Evolutionary conservation across 2,888 invertebrate genomes (phyloP), one percentile per base, ranked within the genome.

Genomic region (Lasioglossum figueresi): DNA sequence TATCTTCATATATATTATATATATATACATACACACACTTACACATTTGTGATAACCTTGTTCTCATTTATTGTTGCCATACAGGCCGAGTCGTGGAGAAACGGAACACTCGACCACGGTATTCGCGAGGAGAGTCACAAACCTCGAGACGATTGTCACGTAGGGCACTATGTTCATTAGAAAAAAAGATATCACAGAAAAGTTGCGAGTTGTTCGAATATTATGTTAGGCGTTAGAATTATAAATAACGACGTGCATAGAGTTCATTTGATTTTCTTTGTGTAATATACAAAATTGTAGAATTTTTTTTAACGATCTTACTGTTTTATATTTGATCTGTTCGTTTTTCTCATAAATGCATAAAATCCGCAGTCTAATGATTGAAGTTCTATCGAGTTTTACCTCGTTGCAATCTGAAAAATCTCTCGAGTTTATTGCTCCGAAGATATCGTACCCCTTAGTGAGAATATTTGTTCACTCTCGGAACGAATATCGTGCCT

Each of bases 1-100:
- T 63, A 63, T 63, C 27, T 56, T n/a, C n/a, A 56, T 56, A 56
- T 66, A 19, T 66, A 19, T 66, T 84, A 80, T 88, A 86, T 88
- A 87, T 90, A 91, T 91, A 74, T 87, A 83, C 84, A 23, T 84
- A 79, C 91, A 91, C 91, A 88, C 88, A 89, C 84, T 81, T 88
- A 88, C 88, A 85, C 87, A 87, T 76, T 85, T 86, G 85, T 88
- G 85, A 83, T 73, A 73, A 73, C 73, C 75, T 88, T 88, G 80
- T 82, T 87, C 63, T 84, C 79, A 85, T 76, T 82, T 82, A 79
- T 76, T 14, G 40, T 70, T 48, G 79, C 79, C 91, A 76, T 91
- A 91, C 91, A 89, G 63, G 31, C 6, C 19, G 63, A 31, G 63
- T 63, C 16, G 31, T 8, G 31, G 63, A 27, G 31, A 63, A 63